Percentiles rank a stretch among this genome's conserved stretches.
Evolutionary conservation across 2,888 invertebrate species (phyloP).

Genomic region (Tricholauxania praeusta): DNA sequence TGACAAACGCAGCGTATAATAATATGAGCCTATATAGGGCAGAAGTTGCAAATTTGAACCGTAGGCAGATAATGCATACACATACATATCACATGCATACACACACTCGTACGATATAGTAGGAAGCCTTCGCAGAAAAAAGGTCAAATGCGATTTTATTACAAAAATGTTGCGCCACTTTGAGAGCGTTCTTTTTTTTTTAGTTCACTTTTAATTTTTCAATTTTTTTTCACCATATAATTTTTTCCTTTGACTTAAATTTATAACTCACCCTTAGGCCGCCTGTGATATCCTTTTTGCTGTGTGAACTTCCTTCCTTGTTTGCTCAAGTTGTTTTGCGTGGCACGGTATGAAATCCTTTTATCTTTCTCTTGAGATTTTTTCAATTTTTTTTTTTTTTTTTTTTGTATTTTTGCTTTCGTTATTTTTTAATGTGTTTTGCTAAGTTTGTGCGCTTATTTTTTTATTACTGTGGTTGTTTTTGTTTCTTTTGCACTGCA

Average conservation of each 20-base stretch:
- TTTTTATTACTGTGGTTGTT: background rate
- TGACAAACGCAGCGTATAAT: background rate
- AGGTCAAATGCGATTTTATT: conserved; percentile 15
- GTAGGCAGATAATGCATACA: background rate
- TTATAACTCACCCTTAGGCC: too few species aligned
- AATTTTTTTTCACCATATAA: too few species aligned
- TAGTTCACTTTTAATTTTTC: background rate
- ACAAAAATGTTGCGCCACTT: background rate
- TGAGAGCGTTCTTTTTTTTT: background rate
- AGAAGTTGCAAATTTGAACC: background rate
- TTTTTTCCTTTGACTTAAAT: too few species aligned
- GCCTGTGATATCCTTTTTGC: too few species aligned
- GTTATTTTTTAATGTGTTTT: background rate
- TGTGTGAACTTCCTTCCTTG: background rate
- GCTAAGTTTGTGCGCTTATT: background rate
- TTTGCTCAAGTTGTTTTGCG: background rate
- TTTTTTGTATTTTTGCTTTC: background rate
- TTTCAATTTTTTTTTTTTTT: background rate
- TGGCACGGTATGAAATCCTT: background rate
- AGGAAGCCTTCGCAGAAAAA: background rate
- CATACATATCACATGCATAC: background rate
- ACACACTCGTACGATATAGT: conserved; percentile 6
- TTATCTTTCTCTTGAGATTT: background rate
- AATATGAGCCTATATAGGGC: background rate
- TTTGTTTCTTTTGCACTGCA: background rate